Conservation (phyloP, 2,797 vertebrate species). For the Bradypodion ventrale region DNA sequence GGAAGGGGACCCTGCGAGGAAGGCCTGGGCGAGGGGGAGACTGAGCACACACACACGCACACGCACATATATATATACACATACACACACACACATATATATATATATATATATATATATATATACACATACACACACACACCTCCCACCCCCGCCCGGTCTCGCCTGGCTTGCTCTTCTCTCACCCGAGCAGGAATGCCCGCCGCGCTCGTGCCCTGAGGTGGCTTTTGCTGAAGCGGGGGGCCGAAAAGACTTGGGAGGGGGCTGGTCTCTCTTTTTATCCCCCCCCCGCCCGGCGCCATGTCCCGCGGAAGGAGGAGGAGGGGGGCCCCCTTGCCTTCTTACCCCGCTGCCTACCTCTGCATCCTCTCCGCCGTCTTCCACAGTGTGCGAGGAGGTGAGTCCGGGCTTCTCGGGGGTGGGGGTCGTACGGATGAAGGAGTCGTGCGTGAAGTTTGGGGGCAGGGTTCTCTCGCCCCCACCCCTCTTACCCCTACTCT, state of each 20-base stretch:
- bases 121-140: no score
- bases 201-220: not conserved
- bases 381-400: conserved; percentile 32
- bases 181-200: not conserved
- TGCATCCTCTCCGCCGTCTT: conserved; percentile 15
- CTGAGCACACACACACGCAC: no score
- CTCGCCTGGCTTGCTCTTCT: not conserved
- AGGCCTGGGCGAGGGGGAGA: not conserved
- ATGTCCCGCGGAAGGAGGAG: conserved; percentile 44
- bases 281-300: not conserved
- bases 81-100: no score
- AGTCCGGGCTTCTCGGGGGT: no score
- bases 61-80: no score
- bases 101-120: no score
- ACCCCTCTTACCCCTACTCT: no score
- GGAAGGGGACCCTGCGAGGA: not conserved
- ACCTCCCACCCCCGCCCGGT: no score
- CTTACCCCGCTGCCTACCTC: conserved; percentile 23
- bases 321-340: conserved; percentile 42
- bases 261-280: not conserved
- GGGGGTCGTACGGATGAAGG: no score
- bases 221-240: conserved; percentile 17
- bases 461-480: no score
- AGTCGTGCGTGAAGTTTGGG: not conserved
- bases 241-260: no score